Base-by-base conservation (phyloP, 1,140 invertebrate genomes). In the Eufriesea mexicana region DNA sequence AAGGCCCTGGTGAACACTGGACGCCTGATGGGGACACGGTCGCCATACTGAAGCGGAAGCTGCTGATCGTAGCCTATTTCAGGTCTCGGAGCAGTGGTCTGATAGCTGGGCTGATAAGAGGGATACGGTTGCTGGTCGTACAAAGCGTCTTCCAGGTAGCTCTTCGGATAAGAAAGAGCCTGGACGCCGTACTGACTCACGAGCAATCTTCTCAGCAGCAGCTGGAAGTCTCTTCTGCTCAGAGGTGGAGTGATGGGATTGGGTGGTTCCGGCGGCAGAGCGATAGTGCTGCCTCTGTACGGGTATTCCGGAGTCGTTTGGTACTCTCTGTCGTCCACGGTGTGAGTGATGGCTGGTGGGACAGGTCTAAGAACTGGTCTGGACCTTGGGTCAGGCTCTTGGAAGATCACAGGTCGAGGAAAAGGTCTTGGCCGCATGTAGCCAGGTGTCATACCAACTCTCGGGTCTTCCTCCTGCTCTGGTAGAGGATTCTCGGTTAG, bases 31-130 rank as follows among this genome's bases (percentile, higher is more conserved):
- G 93, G 79, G 79, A 94, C 72, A 78, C 94, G 89, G n/a, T 94
- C 93, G 12, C 91, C 91, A 55, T 92, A 93, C 54, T 90, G 88
- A 28, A 89, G 71, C 42, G 95, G 92, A 20, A 82, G 91, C 83
- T 88, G 87, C 9, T 94, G 89, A 55, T 94, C 92, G 71, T 95
- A 95, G 2, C 55, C 66, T 77, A 95, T 91, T 0, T 95, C 95
- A 25, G 94, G 93, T 71, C 92, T 84, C 0, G 92, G 86, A 0
- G 90, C 49, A 0, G 90, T 86, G 9, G 90, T 64, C 42, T 92
- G 90, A 66, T 92, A 94, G 14, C 87, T 73, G 4, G 91, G 77
- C 55, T 93, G 91, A 84, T 94, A 93, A 18, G 92, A 90, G 1
- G 93, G 90, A 79, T 93, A 93, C 0, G 91, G 89, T n/a, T 94